Evolutionary conservation across 2,888 invertebrate species (phyloP).

Genomic region (Apotomis betuletana): DNA sequence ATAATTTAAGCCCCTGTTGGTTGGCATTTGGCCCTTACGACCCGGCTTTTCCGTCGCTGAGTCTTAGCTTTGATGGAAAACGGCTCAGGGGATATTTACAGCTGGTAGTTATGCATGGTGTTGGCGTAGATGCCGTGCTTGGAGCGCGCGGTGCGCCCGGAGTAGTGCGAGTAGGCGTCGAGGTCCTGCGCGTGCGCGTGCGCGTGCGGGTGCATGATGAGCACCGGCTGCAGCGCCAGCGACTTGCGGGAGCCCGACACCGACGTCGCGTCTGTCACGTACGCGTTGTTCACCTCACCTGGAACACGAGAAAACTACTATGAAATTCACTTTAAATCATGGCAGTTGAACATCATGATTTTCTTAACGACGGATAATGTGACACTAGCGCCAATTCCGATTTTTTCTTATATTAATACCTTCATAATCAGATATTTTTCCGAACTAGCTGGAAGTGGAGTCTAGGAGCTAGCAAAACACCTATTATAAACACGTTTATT

Average conservation of each 20-base stretch:
- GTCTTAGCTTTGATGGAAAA: no score
- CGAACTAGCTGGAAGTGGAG: background rate
- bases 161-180: constrained; percentile 92
- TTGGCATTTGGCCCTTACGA: no score
- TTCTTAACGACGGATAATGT: background rate
- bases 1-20: no score
- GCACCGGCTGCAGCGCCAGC: constrained; percentile 92
- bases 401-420: no score
- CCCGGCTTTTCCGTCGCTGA: no score
- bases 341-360: no score
- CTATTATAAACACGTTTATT: no score
- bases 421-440: background rate
- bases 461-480: no score
- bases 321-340: no score
- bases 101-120: constrained; percentile 88
- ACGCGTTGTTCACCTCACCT: constrained; percentile 96
- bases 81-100: constrained; percentile 59
- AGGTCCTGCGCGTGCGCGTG: constrained; percentile 85
- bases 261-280: constrained; percentile 93
- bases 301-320: constrained; percentile 50
- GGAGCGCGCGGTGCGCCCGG: constrained; percentile 86
- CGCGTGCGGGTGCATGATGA: constrained; percentile 88
- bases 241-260: constrained; percentile 94
- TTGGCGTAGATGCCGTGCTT: constrained; percentile 86
- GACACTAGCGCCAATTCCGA: background rate